Percentiles rank a stretch among this genome's conserved stretches.
Conservation (phyloP, 1,140 invertebrate genomes). For the Diachasma alloeum region DNA sequence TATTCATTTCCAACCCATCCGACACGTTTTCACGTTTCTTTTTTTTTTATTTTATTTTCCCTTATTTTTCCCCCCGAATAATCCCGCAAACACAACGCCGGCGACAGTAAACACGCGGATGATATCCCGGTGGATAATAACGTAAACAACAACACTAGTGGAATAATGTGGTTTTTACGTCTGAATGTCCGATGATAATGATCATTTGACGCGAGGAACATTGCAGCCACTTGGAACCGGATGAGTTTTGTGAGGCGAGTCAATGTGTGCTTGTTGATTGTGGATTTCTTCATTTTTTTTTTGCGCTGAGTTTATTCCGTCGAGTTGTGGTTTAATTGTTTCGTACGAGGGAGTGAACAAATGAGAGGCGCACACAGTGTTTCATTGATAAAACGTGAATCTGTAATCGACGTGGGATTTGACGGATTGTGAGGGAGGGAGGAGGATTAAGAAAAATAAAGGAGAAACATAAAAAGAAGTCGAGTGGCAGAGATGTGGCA, state of each 20-base stretch:
- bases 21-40: not conserved
- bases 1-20: slow-evolving; percentile 18
- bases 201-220: not conserved
- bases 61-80: not conserved
- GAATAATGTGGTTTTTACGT: not conserved
- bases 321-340: not conserved
- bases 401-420: not conserved
- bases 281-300: not conserved
- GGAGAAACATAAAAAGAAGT: slow-evolving; percentile 20
- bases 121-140: not conserved
- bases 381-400: not conserved
- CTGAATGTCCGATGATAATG: not conserved
- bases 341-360: not conserved
- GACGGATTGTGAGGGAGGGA: not conserved
- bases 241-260: not conserved
- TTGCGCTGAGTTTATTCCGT: not conserved
- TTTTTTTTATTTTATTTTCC: not conserved
- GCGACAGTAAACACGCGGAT: not conserved
- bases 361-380: not conserved
- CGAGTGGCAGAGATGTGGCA: slow-evolving; percentile 47
- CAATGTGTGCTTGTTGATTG: not conserved
- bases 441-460: slow-evolving; percentile 1
- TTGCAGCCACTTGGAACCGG: not conserved
- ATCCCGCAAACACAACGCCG: not conserved
- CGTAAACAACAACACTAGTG: not conserved